Evolutionary conservation across 2,113 vertebrate species (phyloP).

Genomic region (Forbesichthys papilliferus): DNA sequence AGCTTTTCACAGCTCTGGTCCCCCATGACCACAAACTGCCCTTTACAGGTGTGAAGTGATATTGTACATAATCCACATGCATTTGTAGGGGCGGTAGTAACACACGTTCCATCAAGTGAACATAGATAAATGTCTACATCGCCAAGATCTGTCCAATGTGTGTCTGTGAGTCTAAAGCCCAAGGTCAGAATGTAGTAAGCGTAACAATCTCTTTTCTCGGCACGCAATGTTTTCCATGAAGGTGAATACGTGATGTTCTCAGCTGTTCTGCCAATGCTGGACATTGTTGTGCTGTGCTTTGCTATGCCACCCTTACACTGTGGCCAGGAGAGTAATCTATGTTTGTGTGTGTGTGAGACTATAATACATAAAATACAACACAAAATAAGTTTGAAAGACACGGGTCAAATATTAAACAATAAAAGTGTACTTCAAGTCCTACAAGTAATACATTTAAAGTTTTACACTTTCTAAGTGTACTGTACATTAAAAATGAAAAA

Average conservation of each 20-base stretch:
- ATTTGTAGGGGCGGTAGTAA: conserved; percentile 36
- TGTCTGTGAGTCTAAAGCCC: conserved; percentile 5
- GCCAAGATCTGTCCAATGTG: conserved; percentile 33
- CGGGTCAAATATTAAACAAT: too few relatives aligned
- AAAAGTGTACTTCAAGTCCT: too few relatives aligned
- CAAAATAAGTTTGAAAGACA: too few relatives aligned
- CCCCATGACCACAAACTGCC: conserved; percentile 44
- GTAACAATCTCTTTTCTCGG: conserved; percentile 12
- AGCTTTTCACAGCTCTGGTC: conserved; percentile 21
- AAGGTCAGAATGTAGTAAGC: conserved; percentile 8
- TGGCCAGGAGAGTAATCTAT: neutral
- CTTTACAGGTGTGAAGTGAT: conserved; percentile 23
- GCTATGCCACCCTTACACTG: neutral
- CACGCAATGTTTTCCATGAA: conserved; percentile 5
- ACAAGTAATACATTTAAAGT: too few relatives aligned
- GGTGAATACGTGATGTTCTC: conserved; percentile 10
- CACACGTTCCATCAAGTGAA: conserved; percentile 26
- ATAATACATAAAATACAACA: too few relatives aligned
- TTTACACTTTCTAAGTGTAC: too few relatives aligned
- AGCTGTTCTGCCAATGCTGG: neutral
- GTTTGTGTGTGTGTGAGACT: neutral
- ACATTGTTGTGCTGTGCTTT: neutral
- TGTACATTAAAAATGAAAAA: too few relatives aligned
- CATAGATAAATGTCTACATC: conserved; percentile 18
- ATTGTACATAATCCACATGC: conserved; percentile 33